phyloP scores from a whole-genome alignment of 1,140 invertebrate genomes.

The Anastrepha ludens region DNA sequence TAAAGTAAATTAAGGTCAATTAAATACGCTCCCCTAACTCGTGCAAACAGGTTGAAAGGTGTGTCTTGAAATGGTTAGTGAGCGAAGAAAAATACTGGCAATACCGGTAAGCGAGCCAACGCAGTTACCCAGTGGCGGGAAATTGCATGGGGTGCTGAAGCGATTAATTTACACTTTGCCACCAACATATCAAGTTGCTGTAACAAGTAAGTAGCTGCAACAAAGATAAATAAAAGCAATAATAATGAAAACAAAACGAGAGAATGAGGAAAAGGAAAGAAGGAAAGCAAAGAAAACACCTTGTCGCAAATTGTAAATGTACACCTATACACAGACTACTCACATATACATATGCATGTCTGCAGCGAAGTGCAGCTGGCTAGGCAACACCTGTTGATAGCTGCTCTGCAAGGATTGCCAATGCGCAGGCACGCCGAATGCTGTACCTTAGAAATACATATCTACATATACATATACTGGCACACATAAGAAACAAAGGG shows the following conservation, averaged over 20 bases:
- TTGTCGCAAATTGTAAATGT: neutral
- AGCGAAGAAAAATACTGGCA: neutral
- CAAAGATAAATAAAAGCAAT: neutral
- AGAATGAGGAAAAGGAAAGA: constrained; percentile 5
- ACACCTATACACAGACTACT: neutral
- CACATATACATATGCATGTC: neutral
- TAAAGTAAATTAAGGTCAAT: neutral
- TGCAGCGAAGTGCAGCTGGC: neutral
- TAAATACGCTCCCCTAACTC: constrained; percentile 2
- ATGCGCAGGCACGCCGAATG: neutral
- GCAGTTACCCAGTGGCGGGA: neutral
- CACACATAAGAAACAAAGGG: no score
- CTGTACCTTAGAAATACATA: no score
- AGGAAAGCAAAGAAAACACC: neutral
- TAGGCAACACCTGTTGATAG: constrained; percentile 25
- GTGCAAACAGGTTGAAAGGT: neutral
- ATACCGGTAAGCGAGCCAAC: neutral
- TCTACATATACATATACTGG: no score
- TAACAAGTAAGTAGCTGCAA: neutral
- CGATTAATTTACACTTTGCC: constrained; percentile 48
- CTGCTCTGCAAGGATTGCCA: neutral
- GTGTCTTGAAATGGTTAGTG: neutral
- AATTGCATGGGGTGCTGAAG: constrained; percentile 17
- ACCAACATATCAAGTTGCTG: constrained; percentile 28
- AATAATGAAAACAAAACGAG: neutral